phyloP scores from a whole-genome alignment of 2,888 invertebrate species.

The Chirona hameri region DNA sequence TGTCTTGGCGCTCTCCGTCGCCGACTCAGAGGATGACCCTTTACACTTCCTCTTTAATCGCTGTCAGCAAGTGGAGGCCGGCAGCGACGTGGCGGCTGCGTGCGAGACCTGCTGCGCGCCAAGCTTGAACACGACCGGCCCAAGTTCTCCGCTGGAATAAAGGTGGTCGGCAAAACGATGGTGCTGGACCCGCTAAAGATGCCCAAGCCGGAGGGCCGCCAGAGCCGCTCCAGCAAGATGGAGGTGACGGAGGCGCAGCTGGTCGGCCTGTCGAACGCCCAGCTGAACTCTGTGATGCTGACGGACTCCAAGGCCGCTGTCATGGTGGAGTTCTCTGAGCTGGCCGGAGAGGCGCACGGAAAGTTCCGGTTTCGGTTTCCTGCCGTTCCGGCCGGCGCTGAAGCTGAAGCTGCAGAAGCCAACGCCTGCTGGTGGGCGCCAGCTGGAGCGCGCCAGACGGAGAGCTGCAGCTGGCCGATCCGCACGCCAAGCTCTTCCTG shows the following conservation, averaged over 20 bases:
- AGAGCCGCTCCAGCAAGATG: neutral
- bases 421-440: neutral
- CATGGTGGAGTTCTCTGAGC: neutral
- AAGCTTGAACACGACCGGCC: neutral
- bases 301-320: neutral
- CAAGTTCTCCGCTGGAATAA: neutral
- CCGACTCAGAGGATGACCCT: neutral
- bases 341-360: neutral
- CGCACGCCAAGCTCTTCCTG: neutral
- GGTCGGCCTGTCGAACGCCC: neutral
- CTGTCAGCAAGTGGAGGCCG: neutral
- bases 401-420: neutral
- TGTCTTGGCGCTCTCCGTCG: neutral
- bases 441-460: neutral
- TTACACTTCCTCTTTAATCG: neutral
- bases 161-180: neutral
- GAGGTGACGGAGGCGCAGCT: neutral
- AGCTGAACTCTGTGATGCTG: neutral
- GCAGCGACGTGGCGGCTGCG: neutral
- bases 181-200: neutral
- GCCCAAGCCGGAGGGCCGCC: neutral
- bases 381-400: neutral
- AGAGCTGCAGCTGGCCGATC: neutral
- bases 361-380: neutral
- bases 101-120: neutral